These are phyloP conservation scores for Smittia aterrima DNA, from an alignment of 2,888 invertebrate genomes.

Conservation along the genomic window DNA sequence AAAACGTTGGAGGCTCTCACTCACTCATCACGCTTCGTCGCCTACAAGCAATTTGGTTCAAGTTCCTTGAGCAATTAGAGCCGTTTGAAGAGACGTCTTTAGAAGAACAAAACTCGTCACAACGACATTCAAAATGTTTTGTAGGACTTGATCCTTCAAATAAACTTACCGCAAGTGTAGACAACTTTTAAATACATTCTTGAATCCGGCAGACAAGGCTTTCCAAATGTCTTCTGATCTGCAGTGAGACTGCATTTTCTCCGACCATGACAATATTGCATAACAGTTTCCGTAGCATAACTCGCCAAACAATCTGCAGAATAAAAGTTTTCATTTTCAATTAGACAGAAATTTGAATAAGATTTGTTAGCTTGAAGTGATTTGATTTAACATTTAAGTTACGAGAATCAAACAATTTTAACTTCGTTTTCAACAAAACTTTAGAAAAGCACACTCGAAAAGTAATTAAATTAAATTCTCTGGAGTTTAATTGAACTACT, in stretches of 20 bases:
- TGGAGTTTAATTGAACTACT: conserved; percentile 53
- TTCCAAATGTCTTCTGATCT: conserved; percentile 78
- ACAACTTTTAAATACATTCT: conserved; percentile 83
- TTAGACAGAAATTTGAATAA: too few relatives aligned
- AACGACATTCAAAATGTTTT: neutral
- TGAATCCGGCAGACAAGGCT: conserved; percentile 75
- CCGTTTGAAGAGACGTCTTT: neutral
- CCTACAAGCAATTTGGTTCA: neutral
- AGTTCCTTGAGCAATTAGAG: neutral
- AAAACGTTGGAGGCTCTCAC: neutral
- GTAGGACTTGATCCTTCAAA: neutral
- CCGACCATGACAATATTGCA: conserved; percentile 82
- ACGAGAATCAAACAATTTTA: too few relatives aligned
- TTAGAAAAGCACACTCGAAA: too few relatives aligned
- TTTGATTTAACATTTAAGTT: too few relatives aligned
- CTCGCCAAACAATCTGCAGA: conserved; percentile 76
- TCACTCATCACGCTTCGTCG: neutral
- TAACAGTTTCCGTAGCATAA: conserved; percentile 87
- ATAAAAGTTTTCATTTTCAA: neutral
- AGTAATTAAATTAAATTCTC: too few relatives aligned
- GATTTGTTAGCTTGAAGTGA: too few relatives aligned
- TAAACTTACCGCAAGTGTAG: conserved; percentile 78
- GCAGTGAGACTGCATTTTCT: conserved; percentile 57
- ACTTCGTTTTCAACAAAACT: too few relatives aligned
- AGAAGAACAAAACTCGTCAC: too few relatives aligned